A percentile compares a stretch with the other conserved stretches of the same genome.
Evolutionary conservation across 2,113 vertebrate genomes (phyloP).

Genomic region (Callithrix jacchus): DNA sequence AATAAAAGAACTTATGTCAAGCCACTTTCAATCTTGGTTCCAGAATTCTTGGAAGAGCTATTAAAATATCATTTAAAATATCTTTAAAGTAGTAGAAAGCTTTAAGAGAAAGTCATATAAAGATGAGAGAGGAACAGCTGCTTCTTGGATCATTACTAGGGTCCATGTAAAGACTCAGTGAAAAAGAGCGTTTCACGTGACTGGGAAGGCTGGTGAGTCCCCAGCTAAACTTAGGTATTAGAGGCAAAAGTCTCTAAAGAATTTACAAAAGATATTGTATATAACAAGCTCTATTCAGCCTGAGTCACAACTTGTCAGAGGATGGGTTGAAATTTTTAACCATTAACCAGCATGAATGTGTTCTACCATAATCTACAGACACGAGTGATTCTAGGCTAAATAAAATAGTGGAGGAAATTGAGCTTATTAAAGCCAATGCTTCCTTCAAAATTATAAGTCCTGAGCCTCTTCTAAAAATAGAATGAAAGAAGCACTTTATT

Average conservation of each 20-base stretch:
- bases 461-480: not conserved
- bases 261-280: not conserved
- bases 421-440: not conserved
- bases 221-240: not conserved
- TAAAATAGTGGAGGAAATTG: not conserved
- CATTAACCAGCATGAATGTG: not conserved
- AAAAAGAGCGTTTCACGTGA: not conserved
- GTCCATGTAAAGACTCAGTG: not conserved
- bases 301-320: not conserved
- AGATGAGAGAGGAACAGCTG: not conserved
- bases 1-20: not conserved
- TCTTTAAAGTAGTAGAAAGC: not conserved
- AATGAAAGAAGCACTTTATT: not conserved
- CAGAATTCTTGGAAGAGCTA: not conserved
- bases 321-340: not conserved
- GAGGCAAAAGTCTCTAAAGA: not conserved
- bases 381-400: not conserved
- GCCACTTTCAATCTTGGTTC: not conserved
- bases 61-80: not conserved
- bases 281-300: not conserved
- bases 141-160: not conserved
- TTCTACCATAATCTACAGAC: not conserved
- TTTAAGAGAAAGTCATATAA: not conserved
- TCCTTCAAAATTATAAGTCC: slow-evolving; percentile 8
- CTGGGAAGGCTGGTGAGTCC: not conserved